Evolutionary conservation across 2,113 vertebrate genomes (phyloP), one percentile per base, ranked within the genome.

Genomic region (Nothobranchius furzeri): DNA sequence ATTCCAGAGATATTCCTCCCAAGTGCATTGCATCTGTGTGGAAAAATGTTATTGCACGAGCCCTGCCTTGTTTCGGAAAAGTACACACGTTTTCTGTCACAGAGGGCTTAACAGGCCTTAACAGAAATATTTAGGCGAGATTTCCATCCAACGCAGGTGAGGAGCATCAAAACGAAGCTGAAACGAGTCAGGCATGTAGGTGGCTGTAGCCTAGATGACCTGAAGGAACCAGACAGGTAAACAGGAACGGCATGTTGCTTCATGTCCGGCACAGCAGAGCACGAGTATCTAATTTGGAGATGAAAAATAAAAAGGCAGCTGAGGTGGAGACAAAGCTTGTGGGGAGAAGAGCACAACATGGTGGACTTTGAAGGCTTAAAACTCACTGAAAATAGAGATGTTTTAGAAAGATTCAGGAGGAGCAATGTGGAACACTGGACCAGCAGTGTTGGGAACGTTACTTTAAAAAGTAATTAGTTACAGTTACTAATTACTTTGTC

Each of bases 1-100:
- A 92, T 90, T 91, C 89, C 83, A 63, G 81, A 87, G 83, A 88
- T 88, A 87, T 85, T 86, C 85, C 79, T 88, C 85, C 82, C 78
- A 68, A 87, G 86, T 73, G 82, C 78, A 79, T 83, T 85, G 87
- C 81, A 88, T 87, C 80, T 82, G 82, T 40, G 60, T 70, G 86
- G 82, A 85, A 91, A 88, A 87, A 88, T 81, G 81, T 86, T 73
- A 79, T 78, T 84, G 78, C 81, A 84, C 76, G 76, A 48, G 2
- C 68, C 77, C 67, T 20, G 78, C 81, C 73, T 69, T 57, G 56
- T 75, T 40, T 75, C 45, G 74, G 86, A 89, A 86, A 88, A 86
- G 81, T 82, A 86, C 79, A 85, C 83, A 90, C 66, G 56, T 79
- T 85, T 78, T 58, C 73, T 69, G 76, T 88, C 84, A 83, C 72